Percentiles rank a stretch among this genome's conserved stretches.
These are phyloP conservation scores for Pyrrhopygopsis socrates DNA, from an alignment of 2,888 invertebrate species.

Conservation along the genomic window DNA sequence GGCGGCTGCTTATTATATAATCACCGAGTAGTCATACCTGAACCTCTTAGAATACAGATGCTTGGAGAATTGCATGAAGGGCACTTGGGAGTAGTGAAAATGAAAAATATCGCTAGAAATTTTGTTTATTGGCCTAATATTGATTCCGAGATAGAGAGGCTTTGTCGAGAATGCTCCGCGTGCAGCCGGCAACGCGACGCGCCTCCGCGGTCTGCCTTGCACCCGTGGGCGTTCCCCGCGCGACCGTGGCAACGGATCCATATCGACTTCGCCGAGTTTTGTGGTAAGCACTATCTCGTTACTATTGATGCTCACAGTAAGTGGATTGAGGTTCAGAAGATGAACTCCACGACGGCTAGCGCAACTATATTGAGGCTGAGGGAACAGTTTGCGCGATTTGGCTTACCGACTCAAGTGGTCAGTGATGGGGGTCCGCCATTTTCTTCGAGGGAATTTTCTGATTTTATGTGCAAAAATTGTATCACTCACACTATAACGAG, in stretches of 20 bases:
- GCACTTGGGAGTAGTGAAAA: constrained; percentile 80
- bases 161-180: constrained; percentile 72
- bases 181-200: constrained; percentile 75
- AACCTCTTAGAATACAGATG: neutral
- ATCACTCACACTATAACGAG: constrained; percentile 58
- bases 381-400: constrained; percentile 49
- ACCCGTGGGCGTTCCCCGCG: constrained; percentile 76
- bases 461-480: constrained; percentile 49
- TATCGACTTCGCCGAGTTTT: constrained; percentile 52
- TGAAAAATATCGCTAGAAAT: constrained; percentile 74
- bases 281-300: constrained; percentile 51
- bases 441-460: constrained; percentile 44
- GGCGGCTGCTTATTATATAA: constrained; percentile 23
- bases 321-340: constrained; percentile 52
- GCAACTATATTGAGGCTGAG: constrained; percentile 4
- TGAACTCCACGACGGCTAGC: neutral
- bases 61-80: constrained; percentile 19
- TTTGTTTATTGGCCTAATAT: constrained; percentile 81
- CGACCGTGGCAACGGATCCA: constrained; percentile 50
- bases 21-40: constrained; percentile 18
- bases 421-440: constrained; percentile 67
- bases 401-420: constrained; percentile 62
- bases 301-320: constrained; percentile 59
- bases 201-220: constrained; percentile 65
- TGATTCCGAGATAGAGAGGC: constrained; percentile 73